Percentiles rank a stretch among this genome's conserved stretches.
phyloP scores from a whole-genome alignment of 2,888 invertebrate genomes.

The Thalpophila matura region DNA sequence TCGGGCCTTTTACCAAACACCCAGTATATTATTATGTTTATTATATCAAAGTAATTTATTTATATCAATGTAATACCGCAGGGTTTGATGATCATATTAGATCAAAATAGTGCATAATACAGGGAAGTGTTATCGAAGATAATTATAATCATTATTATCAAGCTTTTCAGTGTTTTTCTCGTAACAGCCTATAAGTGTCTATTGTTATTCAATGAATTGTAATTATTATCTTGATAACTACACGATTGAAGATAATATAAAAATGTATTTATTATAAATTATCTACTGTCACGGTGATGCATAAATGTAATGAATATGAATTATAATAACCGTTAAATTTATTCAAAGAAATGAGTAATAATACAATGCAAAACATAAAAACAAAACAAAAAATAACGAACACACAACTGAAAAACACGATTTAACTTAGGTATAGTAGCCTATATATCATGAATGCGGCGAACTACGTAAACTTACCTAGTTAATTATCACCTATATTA shows the following conservation, averaged over 20 bases:
- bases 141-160: conserved; percentile 36
- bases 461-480: conserved; percentile 6
- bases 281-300: conserved; percentile 21
- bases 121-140: conserved; percentile 40
- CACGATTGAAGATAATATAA: not conserved
- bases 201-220: conserved; percentile 38
- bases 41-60: no score
- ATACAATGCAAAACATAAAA: not conserved
- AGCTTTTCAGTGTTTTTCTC: conserved; percentile 34
- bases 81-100: conserved; percentile 1
- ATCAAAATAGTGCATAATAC: conserved; percentile 3
- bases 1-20: no score
- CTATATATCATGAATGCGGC: not conserved
- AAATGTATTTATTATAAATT: conserved; percentile 22
- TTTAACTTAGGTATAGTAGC: not conserved
- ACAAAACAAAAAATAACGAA: not conserved
- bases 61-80: conserved; percentile 2
- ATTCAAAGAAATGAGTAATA: conserved; percentile 11
- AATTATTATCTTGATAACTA: conserved; percentile 33
- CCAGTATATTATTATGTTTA: no score
- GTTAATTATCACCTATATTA: conserved; percentile 48
- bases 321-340: conserved; percentile 7
- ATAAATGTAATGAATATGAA: conserved; percentile 9
- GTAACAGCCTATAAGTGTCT: conserved; percentile 26
- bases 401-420: not conserved